Evolutionary conservation across 1,140 invertebrate species (phyloP).

Genomic region (Gerris buenoi): DNA sequence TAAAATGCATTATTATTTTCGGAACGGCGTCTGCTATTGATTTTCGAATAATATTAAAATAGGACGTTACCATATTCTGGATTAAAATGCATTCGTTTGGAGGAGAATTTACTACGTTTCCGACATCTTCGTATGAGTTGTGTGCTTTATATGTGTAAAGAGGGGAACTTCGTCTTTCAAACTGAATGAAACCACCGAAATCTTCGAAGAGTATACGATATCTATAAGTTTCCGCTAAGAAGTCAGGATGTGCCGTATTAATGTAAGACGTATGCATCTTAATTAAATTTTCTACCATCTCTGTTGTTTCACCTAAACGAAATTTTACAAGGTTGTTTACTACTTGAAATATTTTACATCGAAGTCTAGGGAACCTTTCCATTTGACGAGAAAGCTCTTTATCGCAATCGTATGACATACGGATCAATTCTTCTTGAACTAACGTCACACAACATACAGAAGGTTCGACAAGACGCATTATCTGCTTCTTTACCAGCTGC

Average conservation of each 20-base stretch:
- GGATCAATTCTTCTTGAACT: conserved; percentile 58
- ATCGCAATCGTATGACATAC: conserved; percentile 54
- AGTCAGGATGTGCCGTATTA: conserved; percentile 58
- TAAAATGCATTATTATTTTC: conserved; percentile 21
- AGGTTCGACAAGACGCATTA: conserved; percentile 50
- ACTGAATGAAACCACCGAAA: background rate
- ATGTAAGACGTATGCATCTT: conserved; percentile 53
- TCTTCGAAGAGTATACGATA: background rate
- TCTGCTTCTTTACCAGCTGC: conserved; percentile 54
- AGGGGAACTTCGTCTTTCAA: background rate
- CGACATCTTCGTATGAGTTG: background rate
- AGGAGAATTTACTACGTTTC: background rate
- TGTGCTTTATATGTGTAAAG: background rate
- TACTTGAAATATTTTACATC: conserved; percentile 51
- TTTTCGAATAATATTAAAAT: conserved; percentile 20
- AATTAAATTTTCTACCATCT: conserved; percentile 50
- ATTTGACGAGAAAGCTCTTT: conserved; percentile 38
- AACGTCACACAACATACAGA: conserved; percentile 50
- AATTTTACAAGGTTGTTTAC: conserved; percentile 43
- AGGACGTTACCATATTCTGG: conserved; percentile 17
- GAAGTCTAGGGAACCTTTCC: conserved; percentile 50
- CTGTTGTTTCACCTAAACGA: conserved; percentile 46
- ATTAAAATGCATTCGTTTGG: conserved; percentile 14
- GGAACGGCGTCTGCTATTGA: conserved; percentile 20
- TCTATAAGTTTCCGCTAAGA: background rate